Conservation (phyloP, 1,140 invertebrate species). For the Drosophila chauvacae region DNA sequence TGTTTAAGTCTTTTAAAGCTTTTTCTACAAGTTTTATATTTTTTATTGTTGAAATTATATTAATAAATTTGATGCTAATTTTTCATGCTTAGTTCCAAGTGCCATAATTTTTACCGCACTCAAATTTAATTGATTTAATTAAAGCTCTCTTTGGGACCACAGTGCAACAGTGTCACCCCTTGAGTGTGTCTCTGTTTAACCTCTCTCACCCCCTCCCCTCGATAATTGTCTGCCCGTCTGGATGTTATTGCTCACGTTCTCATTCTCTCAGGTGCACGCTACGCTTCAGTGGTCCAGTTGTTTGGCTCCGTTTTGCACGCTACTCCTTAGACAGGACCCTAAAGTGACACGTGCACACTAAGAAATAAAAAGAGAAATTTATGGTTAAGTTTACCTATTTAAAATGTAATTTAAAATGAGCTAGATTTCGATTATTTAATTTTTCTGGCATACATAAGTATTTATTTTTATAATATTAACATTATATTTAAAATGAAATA, state of each 20-base stretch:
- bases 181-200: constrained; percentile 21
- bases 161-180: constrained; percentile 24
- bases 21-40: too few species aligned
- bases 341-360: constrained; percentile 1
- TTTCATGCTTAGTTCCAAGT: background rate
- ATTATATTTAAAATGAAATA: background rate
- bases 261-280: constrained; percentile 51
- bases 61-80: background rate
- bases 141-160: constrained; percentile 17
- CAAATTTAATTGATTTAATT: background rate
- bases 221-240: constrained; percentile 59
- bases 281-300: constrained; percentile 33
- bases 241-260: constrained; percentile 63
- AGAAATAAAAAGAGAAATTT: background rate
- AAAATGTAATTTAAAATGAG: background rate
- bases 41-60: too few species aligned
- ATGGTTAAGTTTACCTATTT: background rate
- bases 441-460: too few species aligned
- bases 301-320: constrained; percentile 10
- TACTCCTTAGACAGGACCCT: constrained; percentile 9
- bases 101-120: background rate
- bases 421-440: too few species aligned
- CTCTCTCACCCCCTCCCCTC: constrained; percentile 14
- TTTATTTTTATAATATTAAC: background rate
- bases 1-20: too few species aligned